phyloP scores from a whole-genome alignment of 2,888 invertebrate genomes.

The Agonopterix alstromeriana region DNA sequence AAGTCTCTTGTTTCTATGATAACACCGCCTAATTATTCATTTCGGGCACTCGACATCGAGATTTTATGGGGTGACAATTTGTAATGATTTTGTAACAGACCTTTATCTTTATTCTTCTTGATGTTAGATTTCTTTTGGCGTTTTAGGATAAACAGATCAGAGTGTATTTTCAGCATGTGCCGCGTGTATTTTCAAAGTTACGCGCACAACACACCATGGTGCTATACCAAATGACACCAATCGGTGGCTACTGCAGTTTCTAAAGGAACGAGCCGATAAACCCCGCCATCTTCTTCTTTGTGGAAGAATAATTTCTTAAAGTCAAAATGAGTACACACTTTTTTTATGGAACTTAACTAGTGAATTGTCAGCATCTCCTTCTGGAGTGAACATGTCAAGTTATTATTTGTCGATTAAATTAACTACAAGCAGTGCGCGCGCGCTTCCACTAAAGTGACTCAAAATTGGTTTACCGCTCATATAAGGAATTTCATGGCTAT shows the following conservation, averaged over 20 bases:
- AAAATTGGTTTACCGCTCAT: conserved; percentile 64
- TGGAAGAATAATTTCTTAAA: not conserved
- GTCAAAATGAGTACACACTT: no score
- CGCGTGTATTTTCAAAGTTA: no score
- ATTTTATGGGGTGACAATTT: conserved; percentile 60
- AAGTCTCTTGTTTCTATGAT: conserved; percentile 58
- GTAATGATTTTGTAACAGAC: conserved; percentile 36
- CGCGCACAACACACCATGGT: no score
- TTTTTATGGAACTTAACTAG: conserved; percentile 12
- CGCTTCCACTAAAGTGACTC: conserved; percentile 48
- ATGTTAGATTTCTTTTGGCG: not conserved
- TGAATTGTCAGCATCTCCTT: conserved; percentile 34
- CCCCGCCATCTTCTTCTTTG: no score
- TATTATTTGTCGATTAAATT: conserved; percentile 65
- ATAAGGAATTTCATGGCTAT: conserved; percentile 71
- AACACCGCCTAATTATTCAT: conserved; percentile 66
- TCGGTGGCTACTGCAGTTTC: no score
- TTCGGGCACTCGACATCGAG: conserved; percentile 47
- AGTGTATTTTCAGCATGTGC: no score
- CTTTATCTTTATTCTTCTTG: not conserved
- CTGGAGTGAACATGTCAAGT: conserved; percentile 24
- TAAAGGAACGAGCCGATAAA: no score
- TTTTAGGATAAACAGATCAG: no score
- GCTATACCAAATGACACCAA: no score
- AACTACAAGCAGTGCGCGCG: conserved; percentile 30